These are phyloP conservation scores for Tuberolachnus salignus DNA, from an alignment of 2,888 invertebrate genomes.

Conservation along the genomic window DNA sequence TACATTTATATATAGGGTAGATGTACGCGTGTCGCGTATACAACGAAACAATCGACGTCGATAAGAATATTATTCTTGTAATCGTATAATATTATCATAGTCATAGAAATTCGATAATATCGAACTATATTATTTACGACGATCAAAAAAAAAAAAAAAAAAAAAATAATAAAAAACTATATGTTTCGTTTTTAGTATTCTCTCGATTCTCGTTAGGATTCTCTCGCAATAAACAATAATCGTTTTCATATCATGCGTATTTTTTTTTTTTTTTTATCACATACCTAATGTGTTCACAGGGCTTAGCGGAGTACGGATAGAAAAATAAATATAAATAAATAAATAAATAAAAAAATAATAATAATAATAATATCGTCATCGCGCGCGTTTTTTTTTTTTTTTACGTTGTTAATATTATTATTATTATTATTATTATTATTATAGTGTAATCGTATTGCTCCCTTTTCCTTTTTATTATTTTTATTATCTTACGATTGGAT, in stretches of 20 bases:
- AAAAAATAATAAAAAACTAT: neutral
- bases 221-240: constrained; percentile 48
- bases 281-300: constrained; percentile 53
- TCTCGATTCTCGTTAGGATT: constrained; percentile 19
- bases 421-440: neutral
- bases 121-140: no score
- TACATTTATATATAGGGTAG: no score
- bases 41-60: neutral
- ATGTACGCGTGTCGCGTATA: neutral
- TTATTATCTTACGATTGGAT: no score
- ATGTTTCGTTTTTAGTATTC: no score
- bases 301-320: constrained; percentile 41
- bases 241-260: constrained; percentile 50
- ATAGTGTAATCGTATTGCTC: neutral
- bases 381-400: no score
- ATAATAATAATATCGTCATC: constrained; percentile 7
- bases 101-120: constrained; percentile 17
- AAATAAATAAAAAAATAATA: no score
- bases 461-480: constrained; percentile 2
- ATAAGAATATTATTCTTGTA: neutral
- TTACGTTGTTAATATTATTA: no score
- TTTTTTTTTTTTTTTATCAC: constrained; percentile 44
- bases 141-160: constrained; percentile 9
- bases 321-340: neutral
- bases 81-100: constrained; percentile 16